Evolutionary conservation across 2,113 vertebrate genomes (phyloP).

Genomic region (Nanorana parkeri): DNA sequence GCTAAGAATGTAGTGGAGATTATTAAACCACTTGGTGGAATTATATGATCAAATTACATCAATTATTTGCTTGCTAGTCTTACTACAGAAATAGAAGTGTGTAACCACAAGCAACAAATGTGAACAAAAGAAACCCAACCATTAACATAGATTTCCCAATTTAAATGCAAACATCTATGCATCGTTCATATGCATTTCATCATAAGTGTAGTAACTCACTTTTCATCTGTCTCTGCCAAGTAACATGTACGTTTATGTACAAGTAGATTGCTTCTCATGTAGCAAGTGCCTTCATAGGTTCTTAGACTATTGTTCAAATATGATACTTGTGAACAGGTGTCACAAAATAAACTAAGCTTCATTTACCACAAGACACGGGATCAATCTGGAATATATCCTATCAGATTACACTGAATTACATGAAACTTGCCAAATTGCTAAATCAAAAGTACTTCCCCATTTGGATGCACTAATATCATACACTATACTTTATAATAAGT

Average conservation of each 20-base stretch:
- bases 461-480: too few relatives aligned
- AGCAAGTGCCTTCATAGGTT: not conserved
- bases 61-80: conserved; percentile 17
- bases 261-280: not conserved
- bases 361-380: not conserved
- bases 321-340: conserved; percentile 12
- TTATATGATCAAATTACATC: conserved; percentile 26
- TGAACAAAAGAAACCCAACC: conserved; percentile 6
- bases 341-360: not conserved
- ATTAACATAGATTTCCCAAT: conserved; percentile 28
- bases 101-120: conserved; percentile 43
- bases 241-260: not conserved
- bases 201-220: not conserved
- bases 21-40: conserved; percentile 18
- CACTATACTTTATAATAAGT: too few relatives aligned
- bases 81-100: conserved; percentile 16
- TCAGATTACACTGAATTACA: not conserved
- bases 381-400: not conserved
- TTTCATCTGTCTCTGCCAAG: not conserved
- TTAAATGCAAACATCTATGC: conserved; percentile 21
- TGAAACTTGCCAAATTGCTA: not conserved
- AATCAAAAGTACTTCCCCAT: not conserved
- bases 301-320: not conserved
- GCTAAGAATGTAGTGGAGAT: conserved; percentile 14
- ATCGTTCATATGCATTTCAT: conserved; percentile 12